These are phyloP conservation scores for Sturnus vulgaris DNA, from an alignment of 2,113 vertebrate species.

Conservation along the genomic window DNA sequence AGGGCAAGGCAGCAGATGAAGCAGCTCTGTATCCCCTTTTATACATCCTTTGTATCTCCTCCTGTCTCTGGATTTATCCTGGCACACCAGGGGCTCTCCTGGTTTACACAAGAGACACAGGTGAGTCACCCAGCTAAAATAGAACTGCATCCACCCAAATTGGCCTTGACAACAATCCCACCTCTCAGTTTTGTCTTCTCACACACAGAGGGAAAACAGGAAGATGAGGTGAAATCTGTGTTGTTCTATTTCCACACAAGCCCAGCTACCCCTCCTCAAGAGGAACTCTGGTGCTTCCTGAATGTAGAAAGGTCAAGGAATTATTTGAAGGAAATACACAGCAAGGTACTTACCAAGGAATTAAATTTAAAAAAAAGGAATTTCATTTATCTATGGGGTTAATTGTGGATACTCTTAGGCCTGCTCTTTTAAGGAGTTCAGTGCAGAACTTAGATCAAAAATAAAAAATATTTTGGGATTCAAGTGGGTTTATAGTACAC, in stretches of 20 bases:
- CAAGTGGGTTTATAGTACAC: background rate
- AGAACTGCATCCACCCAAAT: background rate
- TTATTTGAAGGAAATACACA: background rate
- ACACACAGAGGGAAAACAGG: background rate
- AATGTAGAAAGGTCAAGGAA: background rate
- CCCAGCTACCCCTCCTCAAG: background rate
- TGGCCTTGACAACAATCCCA: background rate
- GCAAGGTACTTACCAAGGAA: background rate
- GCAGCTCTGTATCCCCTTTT: background rate
- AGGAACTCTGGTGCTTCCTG: accelerated
- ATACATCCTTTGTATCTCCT: background rate
- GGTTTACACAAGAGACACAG: background rate
- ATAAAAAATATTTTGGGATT: background rate
- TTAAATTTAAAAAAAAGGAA: background rate
- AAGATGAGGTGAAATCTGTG: background rate
- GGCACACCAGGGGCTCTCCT: too few relatives aligned
- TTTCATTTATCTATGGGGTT: background rate
- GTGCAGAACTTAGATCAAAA: background rate
- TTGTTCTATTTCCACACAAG: background rate
- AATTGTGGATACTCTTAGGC: background rate
- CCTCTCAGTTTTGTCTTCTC: background rate
- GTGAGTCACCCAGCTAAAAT: accelerated
- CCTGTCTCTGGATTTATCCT: background rate
- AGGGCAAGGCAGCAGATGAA: background rate
- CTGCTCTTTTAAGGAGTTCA: background rate